Conservation (phyloP, 2,888 invertebrate species). For the Pterostichus madidus region DNA sequence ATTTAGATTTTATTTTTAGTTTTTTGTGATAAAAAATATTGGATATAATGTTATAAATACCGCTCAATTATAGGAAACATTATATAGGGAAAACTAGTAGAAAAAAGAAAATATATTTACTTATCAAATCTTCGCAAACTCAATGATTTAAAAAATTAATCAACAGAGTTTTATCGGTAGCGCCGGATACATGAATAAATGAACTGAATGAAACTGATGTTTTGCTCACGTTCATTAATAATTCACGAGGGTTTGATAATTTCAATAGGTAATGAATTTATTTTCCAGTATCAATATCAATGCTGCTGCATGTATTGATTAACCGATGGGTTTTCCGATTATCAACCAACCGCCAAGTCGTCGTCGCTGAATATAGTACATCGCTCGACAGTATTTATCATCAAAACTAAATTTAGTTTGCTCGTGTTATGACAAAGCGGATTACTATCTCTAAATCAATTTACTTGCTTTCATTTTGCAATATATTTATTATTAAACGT, state of each 20-base stretch:
- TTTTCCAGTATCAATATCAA: constrained; percentile 35
- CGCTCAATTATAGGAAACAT: no score
- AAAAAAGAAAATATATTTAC: no score
- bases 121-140: no score
- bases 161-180: no score
- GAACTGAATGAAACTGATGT: no score
- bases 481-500: not conserved
- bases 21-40: no score
- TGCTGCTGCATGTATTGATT: constrained; percentile 35
- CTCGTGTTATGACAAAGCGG: not conserved
- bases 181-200: no score
- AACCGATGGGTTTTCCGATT: constrained; percentile 22
- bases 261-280: constrained; percentile 55
- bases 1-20: no score
- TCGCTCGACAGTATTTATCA: not conserved
- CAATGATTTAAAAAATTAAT: no score
- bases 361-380: not conserved
- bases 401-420: constrained; percentile 22
- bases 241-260: constrained; percentile 36
- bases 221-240: constrained; percentile 7
- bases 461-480: constrained; percentile 3
- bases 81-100: no score
- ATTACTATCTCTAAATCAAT: constrained; percentile 12
- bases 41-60: no score
- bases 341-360: constrained; percentile 30